Conservation (phyloP, 1,140 invertebrate genomes). For the Ridgeia piscesae region DNA sequence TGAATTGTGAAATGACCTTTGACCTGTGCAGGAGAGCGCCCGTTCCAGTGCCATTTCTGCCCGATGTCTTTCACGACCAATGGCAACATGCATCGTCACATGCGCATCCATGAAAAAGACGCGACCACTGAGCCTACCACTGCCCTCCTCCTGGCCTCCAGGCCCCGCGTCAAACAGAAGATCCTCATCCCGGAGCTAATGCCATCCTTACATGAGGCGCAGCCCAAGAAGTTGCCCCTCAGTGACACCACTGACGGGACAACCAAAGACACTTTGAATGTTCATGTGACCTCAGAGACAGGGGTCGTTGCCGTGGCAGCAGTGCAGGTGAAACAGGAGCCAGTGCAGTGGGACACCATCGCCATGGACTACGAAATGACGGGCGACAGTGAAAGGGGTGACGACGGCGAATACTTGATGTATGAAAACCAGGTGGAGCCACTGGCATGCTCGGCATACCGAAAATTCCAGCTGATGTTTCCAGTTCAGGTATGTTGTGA, state of each 20-base stretch:
- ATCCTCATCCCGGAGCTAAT: background rate
- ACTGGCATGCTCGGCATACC: background rate
- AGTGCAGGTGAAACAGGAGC: background rate
- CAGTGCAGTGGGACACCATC: background rate
- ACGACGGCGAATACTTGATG: background rate
- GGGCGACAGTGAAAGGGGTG: background rate
- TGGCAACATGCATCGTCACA: constrained; percentile 84
- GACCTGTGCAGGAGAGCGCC: constrained; percentile 45
- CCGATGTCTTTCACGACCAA: constrained; percentile 83
- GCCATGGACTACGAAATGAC: background rate
- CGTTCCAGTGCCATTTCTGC: constrained; percentile 73
- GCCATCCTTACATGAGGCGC: background rate
- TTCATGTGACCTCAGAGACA: background rate
- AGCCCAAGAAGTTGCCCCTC: background rate
- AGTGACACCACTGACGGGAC: background rate
- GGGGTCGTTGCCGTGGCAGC: background rate
- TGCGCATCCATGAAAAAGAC: constrained; percentile 67
- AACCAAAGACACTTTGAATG: background rate
- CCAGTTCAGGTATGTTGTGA: background rate
- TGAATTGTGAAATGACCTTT: background rate
- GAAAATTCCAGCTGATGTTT: background rate
- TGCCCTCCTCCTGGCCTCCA: background rate
- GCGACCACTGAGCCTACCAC: background rate
- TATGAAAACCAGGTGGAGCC: background rate
- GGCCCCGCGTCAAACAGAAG: background rate